Base-by-base conservation (phyloP, 2,113 vertebrate genomes). In the Brevimyrus niger region DNA sequence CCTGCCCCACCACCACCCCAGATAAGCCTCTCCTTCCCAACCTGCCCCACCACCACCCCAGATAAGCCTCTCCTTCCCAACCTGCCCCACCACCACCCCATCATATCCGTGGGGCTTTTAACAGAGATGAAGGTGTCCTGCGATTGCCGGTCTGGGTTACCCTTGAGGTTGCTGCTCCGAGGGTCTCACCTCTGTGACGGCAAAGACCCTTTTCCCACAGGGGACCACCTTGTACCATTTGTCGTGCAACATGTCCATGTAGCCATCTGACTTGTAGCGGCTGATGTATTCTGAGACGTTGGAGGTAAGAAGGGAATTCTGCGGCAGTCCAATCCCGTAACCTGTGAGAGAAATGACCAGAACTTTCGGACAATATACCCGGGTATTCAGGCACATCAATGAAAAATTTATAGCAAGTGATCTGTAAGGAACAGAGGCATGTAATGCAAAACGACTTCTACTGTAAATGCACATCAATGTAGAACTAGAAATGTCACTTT, bases 221-320 rank as follows among this genome's bases (percentile, higher is more conserved):
- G 98, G 98, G 88, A 98, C 97, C 95, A 98, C 97, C 94, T 96
- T 97, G 96, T 98, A 99, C 98, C 98, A 98, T 93, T 97, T 98
- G 95, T 98, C 97, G 0, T 99, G 98, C 83, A 98, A 94, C 90
- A 98, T 94, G 92, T 98, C 97, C 69, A 98, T 98, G 95, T 96
- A 98, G 0, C 98, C 98, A 0, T 97, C 96, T 0, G 97, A 98
- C 87, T 98, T 98, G 94, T 98, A 98, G 90, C 97, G 96, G 91
- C 97, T 98, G 95, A 99, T 97, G 94, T 97, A 97, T 92, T 98
- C 96, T 0, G 97, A 98, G 90, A 98, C 89, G 93, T 97, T 98
- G 92, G 97, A 97, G 42, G 97, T 96, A 89, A 99, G 96, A 0
- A 95, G 96, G 0, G 97, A 98, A 94, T 98, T 97, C 94, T 97